Conservation (phyloP, 2,888 invertebrate genomes). For the Dexiosoma caninum region DNA sequence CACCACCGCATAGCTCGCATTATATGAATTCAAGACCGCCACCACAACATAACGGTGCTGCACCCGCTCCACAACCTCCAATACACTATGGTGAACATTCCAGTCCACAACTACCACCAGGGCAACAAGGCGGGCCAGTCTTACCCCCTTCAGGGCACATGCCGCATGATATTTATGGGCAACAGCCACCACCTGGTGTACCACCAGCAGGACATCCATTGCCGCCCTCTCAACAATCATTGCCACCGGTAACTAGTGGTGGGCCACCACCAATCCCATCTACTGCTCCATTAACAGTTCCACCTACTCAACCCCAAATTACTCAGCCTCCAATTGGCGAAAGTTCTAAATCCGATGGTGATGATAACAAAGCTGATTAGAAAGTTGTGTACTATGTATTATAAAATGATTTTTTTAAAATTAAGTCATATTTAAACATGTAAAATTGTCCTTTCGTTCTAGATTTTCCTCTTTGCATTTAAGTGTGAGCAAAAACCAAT, state of each 20-base stretch:
- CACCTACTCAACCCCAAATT: slow-evolving; percentile 34
- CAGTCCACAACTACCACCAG: slow-evolving; percentile 54
- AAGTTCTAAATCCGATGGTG: slow-evolving; percentile 70
- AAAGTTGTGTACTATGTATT: neutral
- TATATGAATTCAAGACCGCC: slow-evolving; percentile 74
- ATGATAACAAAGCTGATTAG: slow-evolving; percentile 77
- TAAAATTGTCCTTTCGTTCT: neutral
- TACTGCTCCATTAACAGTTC: slow-evolving; percentile 64
- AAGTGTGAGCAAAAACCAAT: slow-evolving; percentile 30
- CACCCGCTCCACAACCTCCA: slow-evolving; percentile 67
- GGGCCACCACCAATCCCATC: slow-evolving; percentile 54
- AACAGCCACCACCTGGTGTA: slow-evolving; percentile 65
- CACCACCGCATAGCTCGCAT: slow-evolving; percentile 73
- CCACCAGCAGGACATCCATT: slow-evolving; percentile 50
- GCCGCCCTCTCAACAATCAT: slow-evolving; percentile 61
- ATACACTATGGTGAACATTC: slow-evolving; percentile 66
- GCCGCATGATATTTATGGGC: slow-evolving; percentile 63
- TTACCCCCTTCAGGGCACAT: slow-evolving; percentile 60
- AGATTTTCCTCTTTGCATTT: neutral
- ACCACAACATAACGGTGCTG: slow-evolving; percentile 69
- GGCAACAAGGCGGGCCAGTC: slow-evolving; percentile 62
- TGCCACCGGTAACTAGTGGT: slow-evolving; percentile 53
- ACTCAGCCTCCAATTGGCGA: slow-evolving; percentile 52
- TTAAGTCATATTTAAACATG: slow-evolving; percentile 25
- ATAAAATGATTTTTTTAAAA: neutral